Evolutionary conservation across 2,888 invertebrate species (phyloP).

Genomic region (Iphiclides podalirius): DNA sequence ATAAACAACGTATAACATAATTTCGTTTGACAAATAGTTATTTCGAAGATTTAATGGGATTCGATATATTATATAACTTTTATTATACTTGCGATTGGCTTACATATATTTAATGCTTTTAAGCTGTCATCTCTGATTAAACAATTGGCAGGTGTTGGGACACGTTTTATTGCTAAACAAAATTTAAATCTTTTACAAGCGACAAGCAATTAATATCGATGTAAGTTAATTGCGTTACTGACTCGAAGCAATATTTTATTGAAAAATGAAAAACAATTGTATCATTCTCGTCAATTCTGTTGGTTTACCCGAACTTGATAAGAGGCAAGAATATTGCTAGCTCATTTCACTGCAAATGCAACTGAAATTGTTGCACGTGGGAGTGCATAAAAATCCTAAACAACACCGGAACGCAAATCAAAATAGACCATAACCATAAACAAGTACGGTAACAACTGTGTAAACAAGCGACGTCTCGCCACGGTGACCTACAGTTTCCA

Average conservation of each 20-base stretch:
- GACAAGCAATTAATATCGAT: neutral
- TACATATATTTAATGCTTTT: neutral
- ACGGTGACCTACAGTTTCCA: neutral
- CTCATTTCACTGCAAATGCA: conserved; percentile 7
- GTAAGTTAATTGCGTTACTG: neutral
- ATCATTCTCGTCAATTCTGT: neutral
- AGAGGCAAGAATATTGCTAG: neutral
- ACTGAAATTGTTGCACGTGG: conserved; percentile 5
- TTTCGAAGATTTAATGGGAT: neutral
- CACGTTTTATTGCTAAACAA: neutral
- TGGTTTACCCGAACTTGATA: neutral
- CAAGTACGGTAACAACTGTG: neutral
- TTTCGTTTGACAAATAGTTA: neutral
- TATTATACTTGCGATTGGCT: neutral
- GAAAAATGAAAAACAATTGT: neutral
- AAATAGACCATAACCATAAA: neutral
- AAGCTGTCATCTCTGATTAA: neutral
- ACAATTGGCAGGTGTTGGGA: neutral
- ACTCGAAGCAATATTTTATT: neutral
- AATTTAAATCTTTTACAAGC: neutral
- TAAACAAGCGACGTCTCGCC: neutral
- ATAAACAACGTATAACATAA: neutral
- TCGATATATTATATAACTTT: neutral
- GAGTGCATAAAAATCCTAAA: neutral
- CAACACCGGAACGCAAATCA: neutral